These are phyloP conservation scores for Reticulitermes lucifugus DNA, from an alignment of 2,888 invertebrate genomes.

Conservation along the genomic window DNA sequence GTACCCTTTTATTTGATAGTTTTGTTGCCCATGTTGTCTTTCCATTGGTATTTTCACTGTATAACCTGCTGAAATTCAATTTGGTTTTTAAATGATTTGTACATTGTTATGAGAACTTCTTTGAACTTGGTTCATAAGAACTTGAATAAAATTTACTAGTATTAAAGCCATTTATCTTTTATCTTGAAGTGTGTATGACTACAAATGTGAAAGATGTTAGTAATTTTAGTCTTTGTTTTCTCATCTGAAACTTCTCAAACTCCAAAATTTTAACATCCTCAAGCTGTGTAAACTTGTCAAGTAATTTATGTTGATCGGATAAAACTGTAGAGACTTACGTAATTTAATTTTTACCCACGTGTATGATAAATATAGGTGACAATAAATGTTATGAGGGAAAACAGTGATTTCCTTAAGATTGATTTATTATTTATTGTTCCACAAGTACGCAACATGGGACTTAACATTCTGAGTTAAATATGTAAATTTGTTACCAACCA, in stretches of 20 bases:
- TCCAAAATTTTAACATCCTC: not conserved
- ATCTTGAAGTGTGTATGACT: slow-evolving; percentile 18
- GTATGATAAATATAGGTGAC: slow-evolving; percentile 36
- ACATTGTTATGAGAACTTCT: not conserved
- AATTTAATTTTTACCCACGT: slow-evolving; percentile 34
- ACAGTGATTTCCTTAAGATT: not conserved
- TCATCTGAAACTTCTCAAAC: not conserved
- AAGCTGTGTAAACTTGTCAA: not conserved
- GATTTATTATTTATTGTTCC: not conserved
- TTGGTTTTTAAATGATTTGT: slow-evolving; percentile 31
- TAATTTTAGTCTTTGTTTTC: not conserved
- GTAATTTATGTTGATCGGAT: not conserved
- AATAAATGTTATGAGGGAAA: slow-evolving; percentile 35
- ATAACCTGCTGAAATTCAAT: not conserved
- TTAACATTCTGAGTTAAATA: too few relatives aligned
- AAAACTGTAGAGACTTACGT: not conserved
- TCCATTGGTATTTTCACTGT: slow-evolving; percentile 5
- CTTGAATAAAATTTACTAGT: slow-evolving; percentile 18
- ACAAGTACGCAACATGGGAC: too few relatives aligned
- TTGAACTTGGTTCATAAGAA: not conserved
- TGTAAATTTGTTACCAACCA: too few relatives aligned
- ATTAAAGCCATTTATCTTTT: slow-evolving; percentile 21
- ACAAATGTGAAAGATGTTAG: not conserved
- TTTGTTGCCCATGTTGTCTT: slow-evolving; percentile 11
- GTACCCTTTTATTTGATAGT: not conserved